Base-by-base conservation (phyloP, 2,113 vertebrate species). In the Phaethornis superciliosus region DNA sequence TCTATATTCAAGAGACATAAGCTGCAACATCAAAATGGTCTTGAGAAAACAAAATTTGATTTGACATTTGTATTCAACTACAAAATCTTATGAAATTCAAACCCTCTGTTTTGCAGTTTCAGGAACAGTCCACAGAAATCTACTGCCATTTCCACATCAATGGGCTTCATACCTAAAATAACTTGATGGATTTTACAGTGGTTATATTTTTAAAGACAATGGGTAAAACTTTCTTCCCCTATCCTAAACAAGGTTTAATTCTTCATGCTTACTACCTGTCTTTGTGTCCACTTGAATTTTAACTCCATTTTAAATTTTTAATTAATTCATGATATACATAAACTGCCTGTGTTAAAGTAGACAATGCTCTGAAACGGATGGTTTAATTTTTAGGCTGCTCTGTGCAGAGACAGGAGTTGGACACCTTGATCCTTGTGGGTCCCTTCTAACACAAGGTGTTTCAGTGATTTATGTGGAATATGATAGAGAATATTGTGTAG, bases 351-450 rank as follows among this genome's bases (percentile, higher is more conserved):
- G 4, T 46, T 74, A 33, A 56, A 49, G 49, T 23, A 51, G 8
- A 19, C 16, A 67, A 21, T 2, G 22, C 49, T 54, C 28, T 52
- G 14, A 40, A 51, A 59, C 47, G 20, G 5, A 13, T 13, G 8
- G 16, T 51, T 86, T 78, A 62, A 46, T 9, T 42, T 78, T 37
- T 46, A 74, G 40, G 35, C 44, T 82, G 32, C 9, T 24, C 24
- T 60, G 21, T 33, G 47, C 62, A 60, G 32, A 81, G 52, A 59
- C 24, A 35, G 15, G 33, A 77, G 28, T 71, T 42, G 28, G 27
- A 55, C n/a, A 15, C 4, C 0, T 8, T 20, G 18, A 63, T 74
- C 11, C 24, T 63, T 2, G 0, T 28, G 8, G 12, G 24, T 56
- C 20, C 17, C 6, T 87, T 79, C 42, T 37, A 58, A 15, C 12